Base-by-base conservation (phyloP, 1,140 invertebrate genomes). In the Drosophila simulans region DNA sequence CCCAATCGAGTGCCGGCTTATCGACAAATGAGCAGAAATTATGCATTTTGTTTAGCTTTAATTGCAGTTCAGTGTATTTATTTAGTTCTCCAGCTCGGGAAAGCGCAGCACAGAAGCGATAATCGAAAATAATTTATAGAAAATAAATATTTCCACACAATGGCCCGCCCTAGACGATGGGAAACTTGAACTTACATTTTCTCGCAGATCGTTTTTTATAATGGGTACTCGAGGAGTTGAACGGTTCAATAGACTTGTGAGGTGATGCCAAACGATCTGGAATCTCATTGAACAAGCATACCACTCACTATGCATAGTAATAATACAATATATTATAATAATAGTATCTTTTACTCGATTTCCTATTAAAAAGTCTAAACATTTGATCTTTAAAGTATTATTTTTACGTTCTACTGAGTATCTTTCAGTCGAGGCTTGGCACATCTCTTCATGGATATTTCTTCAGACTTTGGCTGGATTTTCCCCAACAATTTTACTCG, bases 121-220 rank as follows among this genome's bases (percentile, higher is more conserved):
- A 86, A 89, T 88, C 79, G 75, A 88, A 88, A 88, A 89, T 88
- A 88, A 88, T 83, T 89, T 88, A 88, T 88, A 89, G 83, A 80
- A 88, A 88, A 88, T 88, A 88, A 88, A 88, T 88, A 88, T 83
- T 83, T 88, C 79, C 79, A 80, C 83, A 89, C 84, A 75, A 75
- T 49, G 52, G 27, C 59, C 78, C 58, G 64, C 76, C 69, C 63
- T 69, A 65, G 80, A 52, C 53, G 80, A 75, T 82, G 82, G 54
- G 78, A 88, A 85, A 86, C 68, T 71, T 83, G 65, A 80, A 79
- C 69, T 72, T 77, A 56, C 43, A 55, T 71, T 71, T 74, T 60
- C 54, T 45, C 52, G 34, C 37, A n/a, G 59, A 45, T 68, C 45
- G 64, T 65, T 68, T 53, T 68, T 68, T 34, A 65, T 65, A 65